These are phyloP conservation scores for Epinotia nisella DNA, from an alignment of 2,888 invertebrate species.

Conservation along the genomic window DNA sequence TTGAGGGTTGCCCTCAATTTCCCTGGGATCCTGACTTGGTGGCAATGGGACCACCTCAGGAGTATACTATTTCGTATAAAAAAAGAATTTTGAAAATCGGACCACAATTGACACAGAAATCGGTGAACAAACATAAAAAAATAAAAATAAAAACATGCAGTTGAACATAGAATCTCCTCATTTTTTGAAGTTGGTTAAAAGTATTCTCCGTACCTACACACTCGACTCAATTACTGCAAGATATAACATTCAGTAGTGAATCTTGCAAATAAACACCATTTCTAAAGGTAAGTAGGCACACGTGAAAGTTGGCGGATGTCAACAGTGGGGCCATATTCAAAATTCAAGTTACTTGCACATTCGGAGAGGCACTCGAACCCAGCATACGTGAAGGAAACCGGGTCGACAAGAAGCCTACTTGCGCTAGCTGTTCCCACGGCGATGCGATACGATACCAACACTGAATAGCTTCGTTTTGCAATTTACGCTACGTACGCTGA, in stretches of 20 bases:
- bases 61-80: too few relatives aligned
- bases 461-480: constrained; percentile 37
- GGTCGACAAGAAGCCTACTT: constrained; percentile 64
- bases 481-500: constrained; percentile 34
- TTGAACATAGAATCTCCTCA: too few relatives aligned
- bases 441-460: constrained; percentile 40
- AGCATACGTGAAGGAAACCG: constrained; percentile 67
- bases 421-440: constrained; percentile 51
- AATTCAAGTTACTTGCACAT: constrained; percentile 66
- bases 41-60: too few relatives aligned
- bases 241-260: not conserved
- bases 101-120: too few relatives aligned
- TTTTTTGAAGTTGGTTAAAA: too few relatives aligned
- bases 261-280: constrained; percentile 27
- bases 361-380: constrained; percentile 53
- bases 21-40: too few relatives aligned
- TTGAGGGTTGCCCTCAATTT: too few relatives aligned
- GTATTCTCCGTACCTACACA: not conserved
- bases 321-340: constrained; percentile 55
- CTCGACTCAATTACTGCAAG: not conserved
- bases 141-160: too few relatives aligned
- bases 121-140: too few relatives aligned
- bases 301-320: constrained; percentile 65
- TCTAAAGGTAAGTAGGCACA: constrained; percentile 51
- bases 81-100: too few relatives aligned